Evolutionary conservation across 2,797 vertebrate species (phyloP).

Genomic region (Squalus acanthias): DNA sequence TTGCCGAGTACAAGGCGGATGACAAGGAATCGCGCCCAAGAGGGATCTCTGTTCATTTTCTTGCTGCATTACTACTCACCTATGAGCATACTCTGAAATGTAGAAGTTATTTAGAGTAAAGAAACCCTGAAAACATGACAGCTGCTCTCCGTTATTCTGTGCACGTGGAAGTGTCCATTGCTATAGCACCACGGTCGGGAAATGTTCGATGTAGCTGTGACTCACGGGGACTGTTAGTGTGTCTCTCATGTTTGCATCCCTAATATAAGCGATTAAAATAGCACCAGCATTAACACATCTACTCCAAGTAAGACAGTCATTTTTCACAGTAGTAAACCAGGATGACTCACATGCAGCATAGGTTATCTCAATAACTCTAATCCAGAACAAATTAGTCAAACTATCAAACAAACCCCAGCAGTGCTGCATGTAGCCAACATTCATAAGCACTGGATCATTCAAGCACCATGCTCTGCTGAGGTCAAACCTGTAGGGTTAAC

Average conservation of each 20-base stretch:
- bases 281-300: not conserved
- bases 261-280: conserved; percentile 4
- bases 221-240: not conserved
- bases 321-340: not conserved
- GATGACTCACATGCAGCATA: not conserved
- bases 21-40: not conserved
- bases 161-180: not conserved
- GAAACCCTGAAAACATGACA: no score
- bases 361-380: not conserved
- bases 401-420: not conserved
- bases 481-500: not conserved
- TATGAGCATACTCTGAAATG: not conserved
- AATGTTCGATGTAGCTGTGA: not conserved
- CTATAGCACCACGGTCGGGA: no score
- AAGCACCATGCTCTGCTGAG: not conserved
- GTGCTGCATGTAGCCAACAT: not conserved
- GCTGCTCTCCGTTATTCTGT: not conserved
- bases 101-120: not conserved
- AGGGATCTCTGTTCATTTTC: not conserved
- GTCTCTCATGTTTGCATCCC: not conserved
- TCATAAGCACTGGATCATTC: not conserved
- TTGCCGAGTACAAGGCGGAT: not conserved
- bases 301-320: not conserved
- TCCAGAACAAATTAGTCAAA: not conserved
- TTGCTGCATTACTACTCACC: no score